phyloP scores from a whole-genome alignment of 1,140 invertebrate genomes.

The Drosophila tristis region DNA sequence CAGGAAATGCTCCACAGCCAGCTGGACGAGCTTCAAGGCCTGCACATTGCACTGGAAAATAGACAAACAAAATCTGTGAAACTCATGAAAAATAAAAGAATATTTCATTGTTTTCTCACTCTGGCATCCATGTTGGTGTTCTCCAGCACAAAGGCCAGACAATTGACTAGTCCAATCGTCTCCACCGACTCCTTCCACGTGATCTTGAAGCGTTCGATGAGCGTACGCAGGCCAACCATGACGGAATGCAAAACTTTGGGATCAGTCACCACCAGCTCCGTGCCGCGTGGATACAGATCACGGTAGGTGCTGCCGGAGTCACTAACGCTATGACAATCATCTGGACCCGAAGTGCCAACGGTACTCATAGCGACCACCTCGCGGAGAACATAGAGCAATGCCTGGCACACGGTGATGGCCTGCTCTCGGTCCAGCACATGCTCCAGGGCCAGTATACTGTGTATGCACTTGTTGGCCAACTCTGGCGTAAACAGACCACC shows the following conservation, averaged over 20 bases:
- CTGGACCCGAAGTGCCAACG: conserved; percentile 28
- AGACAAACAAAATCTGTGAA: neutral
- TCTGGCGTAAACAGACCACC: conserved; percentile 85
- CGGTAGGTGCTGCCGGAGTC: conserved; percentile 72
- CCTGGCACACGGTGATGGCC: conserved; percentile 89
- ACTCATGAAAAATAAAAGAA: neutral
- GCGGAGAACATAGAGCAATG: conserved; percentile 88
- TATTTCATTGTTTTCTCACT: conserved; percentile 42
- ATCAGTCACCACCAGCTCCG: conserved; percentile 61
- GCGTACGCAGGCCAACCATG: conserved; percentile 86
- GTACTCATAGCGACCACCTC: conserved; percentile 85
- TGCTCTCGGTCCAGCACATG: conserved; percentile 86
- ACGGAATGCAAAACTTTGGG: conserved; percentile 86
- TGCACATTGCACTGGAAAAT: conserved; percentile 87
- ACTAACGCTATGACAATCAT: conserved; percentile 79
- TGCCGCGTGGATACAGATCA: conserved; percentile 58
- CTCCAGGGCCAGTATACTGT: conserved; percentile 86
- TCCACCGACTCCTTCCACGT: conserved; percentile 88
- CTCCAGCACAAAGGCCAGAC: conserved; percentile 83
- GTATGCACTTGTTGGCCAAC: conserved; percentile 87
- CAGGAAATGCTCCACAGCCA: conserved; percentile 90
- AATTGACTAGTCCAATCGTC: conserved; percentile 79
- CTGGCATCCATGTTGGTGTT: conserved; percentile 80
- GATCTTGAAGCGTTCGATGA: conserved; percentile 89
- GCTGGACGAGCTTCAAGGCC: conserved; percentile 88